These are phyloP conservation scores for Drosophila melanosoma DNA, from an alignment of 2,888 invertebrate genomes.

Conservation along the genomic window DNA sequence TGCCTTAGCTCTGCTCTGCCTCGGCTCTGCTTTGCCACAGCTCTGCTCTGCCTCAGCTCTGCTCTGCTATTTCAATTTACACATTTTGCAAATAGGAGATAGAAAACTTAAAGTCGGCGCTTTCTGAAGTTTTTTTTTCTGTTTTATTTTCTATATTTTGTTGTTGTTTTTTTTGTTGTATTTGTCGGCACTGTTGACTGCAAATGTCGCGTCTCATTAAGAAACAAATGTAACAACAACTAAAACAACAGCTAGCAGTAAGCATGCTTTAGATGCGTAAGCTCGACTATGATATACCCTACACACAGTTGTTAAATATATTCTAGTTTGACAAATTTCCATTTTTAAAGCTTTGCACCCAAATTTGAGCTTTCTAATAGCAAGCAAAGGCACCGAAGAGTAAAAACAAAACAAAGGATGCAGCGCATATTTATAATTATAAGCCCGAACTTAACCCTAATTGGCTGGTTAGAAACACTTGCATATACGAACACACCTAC, in stretches of 20 bases:
- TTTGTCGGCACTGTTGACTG: slow-evolving; percentile 30
- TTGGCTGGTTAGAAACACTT: no score
- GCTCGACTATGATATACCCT: no score
- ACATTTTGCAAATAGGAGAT: slow-evolving; percentile 38
- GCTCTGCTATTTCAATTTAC: slow-evolving; percentile 63
- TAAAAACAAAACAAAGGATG: no score
- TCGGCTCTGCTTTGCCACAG: background rate
- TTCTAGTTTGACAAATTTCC: no score
- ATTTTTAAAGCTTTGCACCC: no score
- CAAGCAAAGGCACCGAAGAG: no score
- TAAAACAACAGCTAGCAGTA: background rate
- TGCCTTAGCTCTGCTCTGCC: background rate
- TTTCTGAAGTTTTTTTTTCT: slow-evolving; percentile 55
- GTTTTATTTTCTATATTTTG: background rate
- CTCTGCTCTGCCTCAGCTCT: background rate
- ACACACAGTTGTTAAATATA: no score
- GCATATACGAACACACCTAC: no score
- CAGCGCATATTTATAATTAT: no score
- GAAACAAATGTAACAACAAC: slow-evolving; percentile 37
- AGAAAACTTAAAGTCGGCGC: slow-evolving; percentile 49
- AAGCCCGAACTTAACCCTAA: no score
- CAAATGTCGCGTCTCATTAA: slow-evolving; percentile 68
- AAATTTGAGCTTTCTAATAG: no score
- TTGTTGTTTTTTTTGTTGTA: slow-evolving; percentile 9
- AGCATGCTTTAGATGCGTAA: no score